Evolutionary conservation across 2,888 invertebrate species (phyloP), one percentile per base, ranked within the genome.

Genomic region (Chloromyia formosa): DNA sequence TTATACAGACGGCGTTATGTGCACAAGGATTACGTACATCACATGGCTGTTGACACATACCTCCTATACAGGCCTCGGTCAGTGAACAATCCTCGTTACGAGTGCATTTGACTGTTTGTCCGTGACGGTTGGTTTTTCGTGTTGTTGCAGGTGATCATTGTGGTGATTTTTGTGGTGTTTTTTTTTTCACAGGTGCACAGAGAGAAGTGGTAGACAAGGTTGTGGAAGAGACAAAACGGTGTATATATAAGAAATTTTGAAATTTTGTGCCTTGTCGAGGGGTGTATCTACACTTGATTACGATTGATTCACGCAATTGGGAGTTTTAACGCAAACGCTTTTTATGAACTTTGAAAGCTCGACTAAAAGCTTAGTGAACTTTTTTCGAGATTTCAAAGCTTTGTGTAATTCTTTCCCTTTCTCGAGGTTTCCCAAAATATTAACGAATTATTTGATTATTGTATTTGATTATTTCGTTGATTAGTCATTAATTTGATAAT

Each of bases 31-130:
- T 93, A 83, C 91, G 92, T 81, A 93, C 89, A 82, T 91, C 92
- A 86, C 96, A 96, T 61, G 95, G 95, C 86, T 92, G 92, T 86
- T 93, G 93, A 84, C 96, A 96, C 84, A 91, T 90, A 82, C 90
- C 89, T 84, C 92, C 91, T 86, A 95, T 91, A 88, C 96, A 96
- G 83, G 93, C 94, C 87, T 95, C 94, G 78, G 92, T 93, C 83
- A 93, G 86, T 78, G 90, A 90, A 86, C 96, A 96, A 83, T 96
- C 95, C 84, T 92, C 91, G 87, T 96, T 93, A 84, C 89, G 89
- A 84, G 91, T 90, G 90, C 96, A 96, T 90, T 92, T 92, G 87
- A 91, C 94, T 94, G 88, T 82, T 49, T 62, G 12, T 14, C 35
- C 12, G 49, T 12, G 53, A 27, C 20, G 22, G n/a, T 61, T 61